Evolutionary conservation across 2,888 invertebrate species (phyloP).

Genomic region (Phoenoteleia sp.): DNA sequence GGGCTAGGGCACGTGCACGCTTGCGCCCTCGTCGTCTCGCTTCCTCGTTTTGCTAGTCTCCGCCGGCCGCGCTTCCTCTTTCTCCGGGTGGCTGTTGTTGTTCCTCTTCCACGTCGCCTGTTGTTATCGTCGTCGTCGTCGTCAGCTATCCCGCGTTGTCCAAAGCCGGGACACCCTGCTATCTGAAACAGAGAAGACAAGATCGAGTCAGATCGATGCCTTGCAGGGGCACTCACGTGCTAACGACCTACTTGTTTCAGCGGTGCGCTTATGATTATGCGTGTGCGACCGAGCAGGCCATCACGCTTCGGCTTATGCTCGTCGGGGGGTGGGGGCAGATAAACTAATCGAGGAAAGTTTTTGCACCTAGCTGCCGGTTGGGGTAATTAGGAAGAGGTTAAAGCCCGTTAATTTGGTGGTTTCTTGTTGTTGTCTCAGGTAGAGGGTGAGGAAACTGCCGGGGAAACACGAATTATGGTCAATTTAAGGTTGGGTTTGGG

Average conservation of each 20-base stretch:
- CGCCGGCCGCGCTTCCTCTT: conserved; percentile 47
- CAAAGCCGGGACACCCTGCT: conserved; percentile 44
- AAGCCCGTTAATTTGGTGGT: too few species aligned
- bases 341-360: background rate
- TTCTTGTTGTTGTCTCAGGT: too few species aligned
- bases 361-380: background rate
- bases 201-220: conserved; percentile 39
- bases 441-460: too few species aligned
- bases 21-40: conserved; percentile 77
- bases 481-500: too few species aligned
- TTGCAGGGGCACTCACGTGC: background rate
- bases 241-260: conserved; percentile 36
- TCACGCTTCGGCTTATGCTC: background rate
- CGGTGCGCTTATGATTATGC: background rate
- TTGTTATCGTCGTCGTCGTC: conserved; percentile 58
- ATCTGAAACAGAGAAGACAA: conserved; percentile 55
- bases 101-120: conserved; percentile 52
- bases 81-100: conserved; percentile 35
- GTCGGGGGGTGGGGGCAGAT: background rate
- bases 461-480: too few species aligned
- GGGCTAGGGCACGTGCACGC: conserved; percentile 80
- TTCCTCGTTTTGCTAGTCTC: conserved; percentile 65
- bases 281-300: background rate
- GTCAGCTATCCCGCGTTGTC: conserved; percentile 56
- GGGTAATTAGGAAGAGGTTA: background rate